Evolutionary conservation across 2,888 invertebrate genomes (phyloP).

Genomic region (Pyrrhia umbra): DNA sequence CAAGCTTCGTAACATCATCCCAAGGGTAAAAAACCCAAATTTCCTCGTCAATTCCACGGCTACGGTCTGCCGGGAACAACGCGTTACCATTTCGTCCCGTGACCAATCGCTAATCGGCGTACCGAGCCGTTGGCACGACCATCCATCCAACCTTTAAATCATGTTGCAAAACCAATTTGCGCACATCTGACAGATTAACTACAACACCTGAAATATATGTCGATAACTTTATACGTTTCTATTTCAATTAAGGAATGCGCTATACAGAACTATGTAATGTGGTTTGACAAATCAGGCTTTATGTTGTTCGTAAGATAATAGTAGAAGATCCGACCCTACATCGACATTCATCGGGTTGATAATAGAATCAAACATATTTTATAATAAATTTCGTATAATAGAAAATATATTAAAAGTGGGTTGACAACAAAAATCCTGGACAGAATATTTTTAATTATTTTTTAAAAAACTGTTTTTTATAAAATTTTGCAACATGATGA

Average conservation of each 20-base stretch:
- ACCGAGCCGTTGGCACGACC: constrained; percentile 61
- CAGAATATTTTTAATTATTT: too few species aligned
- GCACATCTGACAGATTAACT: constrained; percentile 67
- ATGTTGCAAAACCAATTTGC: constrained; percentile 67
- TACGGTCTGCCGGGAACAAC: constrained; percentile 56
- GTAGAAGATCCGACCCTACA: too few species aligned
- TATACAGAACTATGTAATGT: constrained; percentile 22
- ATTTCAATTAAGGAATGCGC: constrained; percentile 46
- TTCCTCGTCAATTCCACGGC: constrained; percentile 63
- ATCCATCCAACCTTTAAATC: constrained; percentile 58
- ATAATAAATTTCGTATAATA: too few species aligned
- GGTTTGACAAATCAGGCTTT: constrained; percentile 48
- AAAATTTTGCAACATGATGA: too few species aligned
- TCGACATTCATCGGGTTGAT: too few species aligned
- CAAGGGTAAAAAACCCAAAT: constrained; percentile 46
- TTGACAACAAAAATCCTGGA: too few species aligned
- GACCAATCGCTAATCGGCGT: constrained; percentile 76
- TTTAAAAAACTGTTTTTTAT: too few species aligned
- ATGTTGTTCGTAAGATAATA: constrained; percentile 37
- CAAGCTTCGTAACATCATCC: constrained; percentile 18
- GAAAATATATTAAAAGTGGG: too few species aligned
- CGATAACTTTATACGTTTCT: constrained; percentile 38
- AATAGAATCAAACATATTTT: too few species aligned
- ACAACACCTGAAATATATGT: constrained; percentile 44
- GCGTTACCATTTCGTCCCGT: constrained; percentile 66